Evolutionary conservation across 2,888 invertebrate genomes (phyloP), one percentile per base, ranked within the genome.

Genomic region (Leucoma salicis): DNA sequence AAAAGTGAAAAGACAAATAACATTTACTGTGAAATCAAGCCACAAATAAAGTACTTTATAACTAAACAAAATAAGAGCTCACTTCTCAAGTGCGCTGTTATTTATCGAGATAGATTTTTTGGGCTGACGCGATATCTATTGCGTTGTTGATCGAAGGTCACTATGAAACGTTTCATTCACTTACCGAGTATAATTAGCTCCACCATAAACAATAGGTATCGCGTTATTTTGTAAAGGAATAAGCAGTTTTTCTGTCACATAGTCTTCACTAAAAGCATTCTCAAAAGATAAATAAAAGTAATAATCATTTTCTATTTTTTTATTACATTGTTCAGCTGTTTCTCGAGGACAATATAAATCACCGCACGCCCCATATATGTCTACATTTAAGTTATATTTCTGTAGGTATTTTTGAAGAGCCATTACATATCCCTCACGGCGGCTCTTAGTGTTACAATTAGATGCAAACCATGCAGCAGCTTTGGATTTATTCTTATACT

Each of bases 161-260:
- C n/a, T n/a, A n/a, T n/a, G n/a, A n/a, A n/a, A 21, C 2, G 8
- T 21, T 8, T 4, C n/a, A 8, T 3, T 21, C 8, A 46, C 47
- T 49, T 54, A 77, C 78, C 76, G 66, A 3, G 70, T 49, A 50
- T 80, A 79, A 43, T 80, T 66, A 28, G 91, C 91, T 12, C 91
- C 92, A 8, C 94, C 94, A 77, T 91, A 93, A 1, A 93, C 94
- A 14, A 94, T 91, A 0, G 94, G 94, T 3, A 94, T 75, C 8
- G 92, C 87, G 58, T 92, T 85, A 73, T 82, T 63, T 24, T 77
- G 61, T 42, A 76, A 63, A 1, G 80, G 77, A 46, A 48, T 59
- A 31, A 78, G 29, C 21, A 78, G 44, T 46, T 81, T 81, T 50
- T 79, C 80, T 11, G 82, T 81, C 2, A 74, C 76, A 40, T 81